Base-by-base conservation (phyloP, 2,113 vertebrate genomes). In the Aldabrachelys gigantea region DNA sequence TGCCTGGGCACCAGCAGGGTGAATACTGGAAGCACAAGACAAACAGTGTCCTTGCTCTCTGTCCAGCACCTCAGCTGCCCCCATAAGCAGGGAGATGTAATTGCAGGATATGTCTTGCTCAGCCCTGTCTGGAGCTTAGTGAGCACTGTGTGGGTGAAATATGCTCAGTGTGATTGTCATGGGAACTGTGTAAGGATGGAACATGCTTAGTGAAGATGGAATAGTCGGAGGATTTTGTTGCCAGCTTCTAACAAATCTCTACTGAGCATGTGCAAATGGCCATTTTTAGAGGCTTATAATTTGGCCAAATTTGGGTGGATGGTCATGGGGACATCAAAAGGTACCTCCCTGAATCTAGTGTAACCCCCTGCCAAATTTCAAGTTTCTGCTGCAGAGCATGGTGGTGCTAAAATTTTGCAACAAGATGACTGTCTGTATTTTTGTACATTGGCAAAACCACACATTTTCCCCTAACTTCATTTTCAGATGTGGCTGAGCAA, bases 211-310 rank as follows among this genome's bases (percentile, higher is more conserved):
- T 93, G 85, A 92, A 88, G 85, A 97, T 91, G 93, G 96, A 93
- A 93, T 0, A 0, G n/a, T 13, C 16, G 78, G 94, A 93, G 94
- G 95, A 95, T 96, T 96, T 96, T 96, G 96, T 94, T 95, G 57
- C 95, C 96, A 96, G 96, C 94, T 95, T 95, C 96, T 97, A 97
- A 96, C 96, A 96, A 96, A 95, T 96, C 96, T 95, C 95, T 95
- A 72, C 65, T 72, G 35, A 72, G 35, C 35, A 38, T 72, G 65
- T 72, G 92, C 95, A 96, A 97, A 96, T 69, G 53, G 88, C 93
- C 97, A 95, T 84, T 96, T 97, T 96, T 83, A 87, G 94, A 93
- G 88, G 94, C 38, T 90, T 62, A 0, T 92, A 97, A 97, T 90
- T 95, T 88, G 95, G 94, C 91, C 85, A 92, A 95, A 96, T 95